A percentile compares a stretch with the other conserved stretches of the same genome.
phyloP scores from a whole-genome alignment of 2,797 vertebrate genomes.

The Melanotaenia maccullochi region DNA sequence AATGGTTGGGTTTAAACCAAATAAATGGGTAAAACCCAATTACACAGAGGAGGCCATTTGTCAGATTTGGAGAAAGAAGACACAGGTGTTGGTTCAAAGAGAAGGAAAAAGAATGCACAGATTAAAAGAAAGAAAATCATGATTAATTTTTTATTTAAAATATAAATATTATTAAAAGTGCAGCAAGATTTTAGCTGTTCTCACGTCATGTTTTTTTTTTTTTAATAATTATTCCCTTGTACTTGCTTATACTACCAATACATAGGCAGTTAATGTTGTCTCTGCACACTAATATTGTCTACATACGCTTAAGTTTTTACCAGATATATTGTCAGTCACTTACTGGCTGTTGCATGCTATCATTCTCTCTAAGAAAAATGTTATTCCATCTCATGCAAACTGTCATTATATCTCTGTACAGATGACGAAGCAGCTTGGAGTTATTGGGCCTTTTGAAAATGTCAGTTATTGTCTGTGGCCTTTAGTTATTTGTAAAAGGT shows the following conservation, averaged over 20 bases:
- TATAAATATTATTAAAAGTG: constrained; percentile 1
- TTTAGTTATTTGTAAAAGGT: constrained; percentile 43
- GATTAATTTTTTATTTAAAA: background rate
- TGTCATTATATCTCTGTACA: background rate
- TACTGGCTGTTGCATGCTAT: constrained; percentile 3
- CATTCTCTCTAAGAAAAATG: constrained; percentile 4
- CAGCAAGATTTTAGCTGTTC: no score
- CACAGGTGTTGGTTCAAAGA: background rate
- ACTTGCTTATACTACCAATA: constrained; percentile 1
- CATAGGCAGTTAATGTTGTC: constrained; percentile 11
- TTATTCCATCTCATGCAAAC: background rate
- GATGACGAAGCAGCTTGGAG: background rate
- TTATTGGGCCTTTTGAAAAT: constrained; percentile 40
- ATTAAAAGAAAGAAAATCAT: background rate
- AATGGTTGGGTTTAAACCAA: background rate
- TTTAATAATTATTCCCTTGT: background rate
- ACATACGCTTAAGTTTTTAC: constrained; percentile 8
- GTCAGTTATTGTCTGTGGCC: constrained; percentile 30
- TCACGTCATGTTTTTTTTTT: constrained; percentile 7
- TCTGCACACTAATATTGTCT: background rate
- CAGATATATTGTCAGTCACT: constrained; percentile 5
- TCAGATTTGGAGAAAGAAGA: background rate
- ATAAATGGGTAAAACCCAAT: background rate
- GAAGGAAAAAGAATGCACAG: background rate
- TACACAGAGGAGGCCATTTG: background rate